Conservation (phyloP, 1,140 invertebrate genomes). For the Orchestia grillus region DNA sequence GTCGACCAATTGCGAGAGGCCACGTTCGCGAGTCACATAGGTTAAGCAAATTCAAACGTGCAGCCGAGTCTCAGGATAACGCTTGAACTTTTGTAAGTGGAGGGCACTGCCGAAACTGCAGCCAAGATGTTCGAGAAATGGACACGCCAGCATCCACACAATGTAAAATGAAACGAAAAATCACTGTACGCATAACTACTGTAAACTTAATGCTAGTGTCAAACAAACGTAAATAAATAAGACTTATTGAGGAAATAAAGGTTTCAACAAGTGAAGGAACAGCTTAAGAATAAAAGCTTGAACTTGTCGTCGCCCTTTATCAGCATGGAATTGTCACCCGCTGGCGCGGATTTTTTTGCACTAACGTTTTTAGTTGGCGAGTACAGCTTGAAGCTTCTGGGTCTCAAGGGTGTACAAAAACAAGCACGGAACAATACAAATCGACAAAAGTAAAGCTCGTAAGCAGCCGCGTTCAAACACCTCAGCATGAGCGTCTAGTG, state of each 20-base stretch:
- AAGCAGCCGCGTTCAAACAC: background rate
- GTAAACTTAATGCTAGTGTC: slow-evolving; percentile 26
- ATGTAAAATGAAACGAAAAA: background rate
- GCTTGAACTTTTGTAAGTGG: background rate
- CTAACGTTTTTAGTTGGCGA: background rate
- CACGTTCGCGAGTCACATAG: background rate
- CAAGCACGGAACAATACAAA: background rate
- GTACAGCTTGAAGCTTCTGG: background rate
- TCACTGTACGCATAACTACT: background rate
- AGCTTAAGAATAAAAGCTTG: slow-evolving; percentile 29
- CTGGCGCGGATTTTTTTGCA: background rate
- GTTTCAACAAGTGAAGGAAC: slow-evolving; percentile 3
- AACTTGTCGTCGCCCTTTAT: background rate
- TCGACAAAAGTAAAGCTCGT: background rate
- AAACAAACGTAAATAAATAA: slow-evolving; percentile 46
- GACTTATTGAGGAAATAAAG: slow-evolving; percentile 38
- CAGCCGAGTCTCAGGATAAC: background rate
- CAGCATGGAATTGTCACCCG: background rate
- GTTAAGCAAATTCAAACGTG: background rate
- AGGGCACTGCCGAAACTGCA: background rate
- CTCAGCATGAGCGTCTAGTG: background rate
- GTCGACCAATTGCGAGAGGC: background rate
- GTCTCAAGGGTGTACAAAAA: background rate
- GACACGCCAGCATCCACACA: background rate
- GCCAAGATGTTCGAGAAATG: background rate